Evolutionary conservation across 2,797 vertebrate genomes (phyloP), one percentile per base, ranked within the genome.

Genomic region (Pipistrellus pygmaeus): DNA sequence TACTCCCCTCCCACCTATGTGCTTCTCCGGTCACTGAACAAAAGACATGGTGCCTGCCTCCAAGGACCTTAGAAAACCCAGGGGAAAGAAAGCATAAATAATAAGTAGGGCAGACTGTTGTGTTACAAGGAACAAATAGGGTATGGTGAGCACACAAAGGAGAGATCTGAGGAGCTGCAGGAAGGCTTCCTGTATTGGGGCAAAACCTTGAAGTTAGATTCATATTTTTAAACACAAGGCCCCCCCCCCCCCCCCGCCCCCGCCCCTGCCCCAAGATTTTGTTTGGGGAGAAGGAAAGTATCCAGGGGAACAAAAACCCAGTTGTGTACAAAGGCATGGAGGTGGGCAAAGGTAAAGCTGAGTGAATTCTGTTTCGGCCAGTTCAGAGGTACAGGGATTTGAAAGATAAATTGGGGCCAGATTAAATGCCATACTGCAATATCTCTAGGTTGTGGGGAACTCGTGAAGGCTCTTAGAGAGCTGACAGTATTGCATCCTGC

Each of bases 41-140:
- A 76, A 95, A 76, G 81, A 84, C 15, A 2, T 15, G 46, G 86
- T 20, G 21, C 66, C 53, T 72, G 51, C 85, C 77, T 93, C 93
- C 87, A 84, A 53, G 87, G 84, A 77, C 72, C 53, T 82, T 57
- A 38, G 8, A 30, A 51, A 90, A 85, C 23, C 38, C 41, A 2
- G 27, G 12, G 51, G 64, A 64, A 35, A 73, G 85, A 60, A 71
- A 68, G 66, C 96, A 86, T 91, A 85, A 68, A 86, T 85, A 87
- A 64, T 48, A 93, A 96, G 95, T 80, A 81, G 95, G 96, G 62
- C 93, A 94, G 73, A 41, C 51, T 46, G 35, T 76, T 68, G 82
- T 41, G 20, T 30, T n/a, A 2, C 0, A 53, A 83, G 82, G 73
- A 17, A 17, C n/a, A 51, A 18, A 15, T 15, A 12, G 66, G 84